phyloP scores from a whole-genome alignment of 2,888 invertebrate genomes.

The Epirrhoe alternata region DNA sequence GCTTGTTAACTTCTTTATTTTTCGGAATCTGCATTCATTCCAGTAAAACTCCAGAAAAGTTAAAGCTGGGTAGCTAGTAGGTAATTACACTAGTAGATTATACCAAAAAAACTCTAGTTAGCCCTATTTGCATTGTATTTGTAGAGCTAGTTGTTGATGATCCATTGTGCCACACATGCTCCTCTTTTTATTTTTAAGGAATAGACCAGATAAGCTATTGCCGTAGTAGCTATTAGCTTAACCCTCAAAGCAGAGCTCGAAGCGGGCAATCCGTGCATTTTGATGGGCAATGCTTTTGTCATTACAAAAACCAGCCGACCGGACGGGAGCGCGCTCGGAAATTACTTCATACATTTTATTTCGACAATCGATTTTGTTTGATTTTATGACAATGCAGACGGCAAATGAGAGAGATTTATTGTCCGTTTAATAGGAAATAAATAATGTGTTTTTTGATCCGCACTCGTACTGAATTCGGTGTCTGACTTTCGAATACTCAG shows the following conservation, averaged over 20 bases:
- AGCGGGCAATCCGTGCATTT: conserved; percentile 69
- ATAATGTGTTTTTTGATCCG: conserved; percentile 18
- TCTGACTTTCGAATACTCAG: not conserved
- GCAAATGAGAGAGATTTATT: conserved; percentile 49
- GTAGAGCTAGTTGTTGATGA: not conserved
- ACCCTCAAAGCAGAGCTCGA: conserved; percentile 40
- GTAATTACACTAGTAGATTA: too few relatives aligned
- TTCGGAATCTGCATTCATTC: too few relatives aligned
- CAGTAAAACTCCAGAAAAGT: too few relatives aligned
- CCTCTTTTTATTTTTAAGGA: not conserved
- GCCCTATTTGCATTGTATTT: too few relatives aligned
- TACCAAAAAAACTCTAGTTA: too few relatives aligned
- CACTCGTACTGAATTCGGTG: conserved; percentile 5
- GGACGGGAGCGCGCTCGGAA: conserved; percentile 67
- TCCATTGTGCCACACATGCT: not conserved
- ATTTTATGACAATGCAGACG: conserved; percentile 65
- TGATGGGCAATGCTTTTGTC: conserved; percentile 75
- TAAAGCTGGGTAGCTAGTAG: too few relatives aligned
- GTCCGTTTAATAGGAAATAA: conserved; percentile 31
- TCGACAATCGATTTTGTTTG: conserved; percentile 70
- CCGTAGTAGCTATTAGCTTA: not conserved
- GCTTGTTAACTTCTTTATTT: not conserved
- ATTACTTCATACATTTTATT: conserved; percentile 74
- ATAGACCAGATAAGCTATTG: not conserved
- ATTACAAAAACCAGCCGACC: conserved; percentile 70